These are phyloP conservation scores for Serinus canaria DNA, from an alignment of 2,113 vertebrate species.

Conservation along the genomic window DNA sequence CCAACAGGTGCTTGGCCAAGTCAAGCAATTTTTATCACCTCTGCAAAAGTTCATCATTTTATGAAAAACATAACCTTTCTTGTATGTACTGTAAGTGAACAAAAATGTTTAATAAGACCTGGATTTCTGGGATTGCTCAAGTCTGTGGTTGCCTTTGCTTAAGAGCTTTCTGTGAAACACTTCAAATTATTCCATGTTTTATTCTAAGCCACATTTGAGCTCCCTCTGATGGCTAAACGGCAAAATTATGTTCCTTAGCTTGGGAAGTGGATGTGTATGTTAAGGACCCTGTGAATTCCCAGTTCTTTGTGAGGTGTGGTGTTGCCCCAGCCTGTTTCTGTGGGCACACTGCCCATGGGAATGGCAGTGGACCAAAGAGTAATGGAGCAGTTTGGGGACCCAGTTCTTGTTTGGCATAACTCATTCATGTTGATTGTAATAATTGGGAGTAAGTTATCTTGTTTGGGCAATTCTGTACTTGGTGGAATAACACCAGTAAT, in stretches of 20 bases:
- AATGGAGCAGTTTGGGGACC: neutral
- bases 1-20: neutral
- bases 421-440: neutral
- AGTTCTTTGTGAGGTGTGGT: rapidly evolving
- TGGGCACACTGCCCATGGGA: rapidly evolving
- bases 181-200: neutral
- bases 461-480: neutral
- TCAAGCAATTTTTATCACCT: neutral
- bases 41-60: neutral
- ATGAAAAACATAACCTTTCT: neutral
- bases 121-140: neutral
- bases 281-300: neutral
- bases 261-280: rapidly evolving
- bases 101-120: neutral
- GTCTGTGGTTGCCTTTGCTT: neutral
- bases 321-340: neutral
- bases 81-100: neutral
- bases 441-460: neutral
- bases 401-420: neutral
- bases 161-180: neutral
- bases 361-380: neutral
- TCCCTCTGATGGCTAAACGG: conserved; percentile 48
- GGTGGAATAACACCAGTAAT: neutral
- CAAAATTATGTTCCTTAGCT: neutral
- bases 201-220: neutral